Conservation (phyloP, 1,140 invertebrate species). For the Heliothis virescens region DNA sequence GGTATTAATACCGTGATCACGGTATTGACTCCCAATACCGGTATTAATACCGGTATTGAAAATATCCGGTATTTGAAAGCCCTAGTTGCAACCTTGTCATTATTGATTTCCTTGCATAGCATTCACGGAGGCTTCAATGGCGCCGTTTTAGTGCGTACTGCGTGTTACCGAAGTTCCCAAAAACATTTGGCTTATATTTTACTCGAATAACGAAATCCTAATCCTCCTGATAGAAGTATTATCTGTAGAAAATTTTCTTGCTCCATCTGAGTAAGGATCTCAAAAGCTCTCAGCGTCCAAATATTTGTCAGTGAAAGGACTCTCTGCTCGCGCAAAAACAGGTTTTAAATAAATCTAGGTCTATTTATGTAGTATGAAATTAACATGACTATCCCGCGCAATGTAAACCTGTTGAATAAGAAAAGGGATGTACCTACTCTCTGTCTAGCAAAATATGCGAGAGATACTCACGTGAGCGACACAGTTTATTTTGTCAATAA, state of each 20-base stretch:
- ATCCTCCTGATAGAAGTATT: too few species aligned
- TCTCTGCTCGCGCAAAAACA: conserved; percentile 7
- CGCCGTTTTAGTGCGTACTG: background rate
- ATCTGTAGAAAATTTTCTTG: too few species aligned
- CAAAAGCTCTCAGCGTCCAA: background rate
- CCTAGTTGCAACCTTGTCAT: conserved; percentile 24
- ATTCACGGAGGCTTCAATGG: conserved; percentile 13
- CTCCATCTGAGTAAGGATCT: too few species aligned
- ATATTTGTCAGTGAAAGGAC: background rate
- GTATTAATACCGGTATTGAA: too few species aligned
- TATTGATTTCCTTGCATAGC: conserved; percentile 37
- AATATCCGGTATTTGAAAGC: too few species aligned
- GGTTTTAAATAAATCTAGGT: conserved; percentile 30
- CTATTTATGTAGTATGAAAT: conserved; percentile 28
- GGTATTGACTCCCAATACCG: too few species aligned
- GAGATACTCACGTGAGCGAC: too few species aligned
- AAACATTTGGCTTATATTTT: background rate
- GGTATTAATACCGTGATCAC: too few species aligned
- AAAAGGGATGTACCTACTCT: background rate
- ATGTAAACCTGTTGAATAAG: conserved; percentile 31
- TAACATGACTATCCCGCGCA: conserved; percentile 33
- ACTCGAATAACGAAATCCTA: background rate
- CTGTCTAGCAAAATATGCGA: too few species aligned
- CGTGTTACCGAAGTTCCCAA: background rate
- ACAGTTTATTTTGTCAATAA: too few species aligned